Evolutionary conservation across 2,113 vertebrate genomes (phyloP).

Genomic region (Blennius ocellaris): DNA sequence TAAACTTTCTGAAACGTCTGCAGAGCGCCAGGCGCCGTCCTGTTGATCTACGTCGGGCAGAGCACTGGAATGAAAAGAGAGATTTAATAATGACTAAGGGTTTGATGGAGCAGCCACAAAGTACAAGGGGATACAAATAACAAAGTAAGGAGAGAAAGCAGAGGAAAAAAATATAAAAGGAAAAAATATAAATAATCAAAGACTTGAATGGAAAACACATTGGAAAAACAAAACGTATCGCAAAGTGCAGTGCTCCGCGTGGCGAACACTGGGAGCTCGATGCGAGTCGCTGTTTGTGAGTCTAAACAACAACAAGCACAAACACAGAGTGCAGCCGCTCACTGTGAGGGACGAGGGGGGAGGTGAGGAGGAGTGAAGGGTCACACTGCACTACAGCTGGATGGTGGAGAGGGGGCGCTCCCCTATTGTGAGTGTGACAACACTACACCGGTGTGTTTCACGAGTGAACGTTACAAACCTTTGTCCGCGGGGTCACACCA

Average conservation of each 20-base stretch:
- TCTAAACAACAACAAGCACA: conserved; percentile 21
- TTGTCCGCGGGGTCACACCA: conserved; percentile 87
- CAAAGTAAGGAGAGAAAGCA: conserved; percentile 12
- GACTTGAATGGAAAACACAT: too few relatives aligned
- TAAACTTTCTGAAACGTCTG: conserved; percentile 27
- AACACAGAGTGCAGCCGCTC: conserved; percentile 8
- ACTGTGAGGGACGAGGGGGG: conserved; percentile 5
- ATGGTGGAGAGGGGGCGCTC: conserved; percentile 34
- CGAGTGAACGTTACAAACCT: conserved; percentile 86
- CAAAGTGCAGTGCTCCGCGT: too few relatives aligned
- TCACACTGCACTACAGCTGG: conserved; percentile 50
- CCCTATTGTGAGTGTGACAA: conserved; percentile 35
- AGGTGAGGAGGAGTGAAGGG: conserved; percentile 24
- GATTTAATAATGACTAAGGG: conserved; percentile 12
- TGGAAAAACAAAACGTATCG: too few relatives aligned
- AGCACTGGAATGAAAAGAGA: conserved; percentile 78
- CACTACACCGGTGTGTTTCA: conserved; percentile 65
- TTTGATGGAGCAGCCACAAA: neutral
- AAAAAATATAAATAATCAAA: neutral
- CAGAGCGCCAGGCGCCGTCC: conserved; percentile 4
- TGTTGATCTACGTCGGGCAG: conserved; percentile 76
- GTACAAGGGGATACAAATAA: neutral
- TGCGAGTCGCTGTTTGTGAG: conserved; percentile 17
- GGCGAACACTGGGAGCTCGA: conserved; percentile 3
- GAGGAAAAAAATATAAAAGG: conserved; percentile 24